Evolutionary conservation across 2,797 vertebrate genomes (phyloP).

Genomic region (Pseudochirops corinnae): DNA sequence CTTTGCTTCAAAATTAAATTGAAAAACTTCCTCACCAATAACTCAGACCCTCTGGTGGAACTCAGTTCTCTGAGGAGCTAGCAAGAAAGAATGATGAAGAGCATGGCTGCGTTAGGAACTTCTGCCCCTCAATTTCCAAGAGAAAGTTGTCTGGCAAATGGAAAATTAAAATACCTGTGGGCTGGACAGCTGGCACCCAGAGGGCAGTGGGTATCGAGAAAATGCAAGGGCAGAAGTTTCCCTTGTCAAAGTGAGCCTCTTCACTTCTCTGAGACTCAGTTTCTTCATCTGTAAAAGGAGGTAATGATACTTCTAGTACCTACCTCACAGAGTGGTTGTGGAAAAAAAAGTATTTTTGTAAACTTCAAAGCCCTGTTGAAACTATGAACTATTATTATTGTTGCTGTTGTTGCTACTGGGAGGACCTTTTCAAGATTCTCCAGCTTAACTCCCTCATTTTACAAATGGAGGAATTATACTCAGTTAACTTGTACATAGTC

Average conservation of each 20-base stretch:
- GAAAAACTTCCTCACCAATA: slow-evolving; percentile 73
- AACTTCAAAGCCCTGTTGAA: not conserved
- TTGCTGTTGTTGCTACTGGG: not conserved
- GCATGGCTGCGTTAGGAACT: slow-evolving; percentile 52
- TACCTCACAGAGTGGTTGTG: not conserved
- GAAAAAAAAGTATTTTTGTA: not conserved
- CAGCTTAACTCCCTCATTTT: not conserved
- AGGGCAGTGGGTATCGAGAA: not conserved
- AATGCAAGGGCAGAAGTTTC: not conserved
- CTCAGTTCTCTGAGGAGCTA: slow-evolving; percentile 60
- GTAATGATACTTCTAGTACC: not conserved
- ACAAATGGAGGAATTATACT: not conserved
- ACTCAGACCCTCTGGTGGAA: slow-evolving; percentile 50
- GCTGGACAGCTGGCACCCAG: slow-evolving; percentile 48
- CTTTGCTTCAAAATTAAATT: slow-evolving; percentile 70
- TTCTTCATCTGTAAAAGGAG: not conserved
- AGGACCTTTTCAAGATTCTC: not conserved
- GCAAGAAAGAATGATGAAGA: slow-evolving; percentile 71
- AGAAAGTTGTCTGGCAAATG: slow-evolving; percentile 63
- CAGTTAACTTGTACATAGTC: not conserved
- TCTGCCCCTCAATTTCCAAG: slow-evolving; percentile 53
- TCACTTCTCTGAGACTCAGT: not conserved
- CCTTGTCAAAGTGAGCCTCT: not conserved
- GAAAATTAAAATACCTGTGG: slow-evolving; percentile 60
- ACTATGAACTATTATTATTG: not conserved